Evolutionary conservation across 2,797 vertebrate genomes (phyloP).

Genomic region (Cyprinodon diabolis): DNA sequence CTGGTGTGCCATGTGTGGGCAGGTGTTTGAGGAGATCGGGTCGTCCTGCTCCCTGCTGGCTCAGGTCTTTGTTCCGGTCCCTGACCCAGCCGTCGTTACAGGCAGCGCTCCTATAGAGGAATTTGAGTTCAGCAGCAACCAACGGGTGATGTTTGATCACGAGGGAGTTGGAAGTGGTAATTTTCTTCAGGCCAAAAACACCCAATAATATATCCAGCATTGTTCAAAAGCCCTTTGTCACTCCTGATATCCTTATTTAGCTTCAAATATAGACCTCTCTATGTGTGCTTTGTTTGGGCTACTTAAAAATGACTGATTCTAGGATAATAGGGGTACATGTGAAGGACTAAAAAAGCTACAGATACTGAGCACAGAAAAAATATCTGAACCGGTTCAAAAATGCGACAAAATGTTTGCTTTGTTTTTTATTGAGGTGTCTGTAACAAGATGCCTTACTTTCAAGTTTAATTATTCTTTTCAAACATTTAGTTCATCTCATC

Average conservation of each 20-base stretch:
- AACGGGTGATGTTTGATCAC: slow-evolving; percentile 88
- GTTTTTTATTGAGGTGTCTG: neutral
- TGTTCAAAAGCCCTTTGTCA: neutral
- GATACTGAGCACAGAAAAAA: neutral
- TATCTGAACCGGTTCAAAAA: neutral
- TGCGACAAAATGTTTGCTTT: neutral
- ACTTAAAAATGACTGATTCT: neutral
- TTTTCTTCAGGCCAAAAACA: neutral
- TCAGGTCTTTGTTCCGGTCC: slow-evolving; percentile 92
- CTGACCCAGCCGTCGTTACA: slow-evolving; percentile 85
- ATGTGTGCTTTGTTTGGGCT: neutral
- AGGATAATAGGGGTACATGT: neutral
- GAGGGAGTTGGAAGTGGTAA: slow-evolving; percentile 97
- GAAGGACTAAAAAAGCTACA: neutral
- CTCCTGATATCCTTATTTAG: neutral
- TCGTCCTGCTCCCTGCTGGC: slow-evolving; percentile 80
- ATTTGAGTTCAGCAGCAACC: slow-evolving; percentile 94
- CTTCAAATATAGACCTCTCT: neutral
- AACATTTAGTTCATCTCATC: too few relatives aligned
- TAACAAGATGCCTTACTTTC: neutral
- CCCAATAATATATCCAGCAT: neutral
- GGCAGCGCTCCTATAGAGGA: slow-evolving; percentile 85
- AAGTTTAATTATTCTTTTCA: neutral
- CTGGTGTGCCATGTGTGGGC: slow-evolving; percentile 23
- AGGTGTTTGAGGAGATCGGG: slow-evolving; percentile 90